Base-by-base conservation (phyloP, 2,113 vertebrate genomes). In the Taurulus bubalis region DNA sequence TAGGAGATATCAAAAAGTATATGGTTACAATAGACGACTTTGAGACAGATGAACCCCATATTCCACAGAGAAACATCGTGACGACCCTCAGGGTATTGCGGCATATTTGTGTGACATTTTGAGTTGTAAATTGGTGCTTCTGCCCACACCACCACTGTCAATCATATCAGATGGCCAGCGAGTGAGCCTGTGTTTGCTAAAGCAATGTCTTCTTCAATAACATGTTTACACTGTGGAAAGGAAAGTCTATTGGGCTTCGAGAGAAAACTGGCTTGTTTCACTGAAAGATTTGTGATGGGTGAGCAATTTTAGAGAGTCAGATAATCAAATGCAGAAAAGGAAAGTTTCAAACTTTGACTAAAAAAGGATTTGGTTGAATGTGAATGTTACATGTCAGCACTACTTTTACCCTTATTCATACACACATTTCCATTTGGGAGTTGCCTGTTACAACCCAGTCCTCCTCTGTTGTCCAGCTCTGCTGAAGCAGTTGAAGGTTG, bases 81-180 rank as follows among this genome's bases (percentile, higher is more conserved):
- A 84, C 36, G 73, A 87, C 80, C 73, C 67, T 45, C 56, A 36
- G 59, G 72, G 51, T 63, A 76, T 55, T 53, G 32, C 16, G 26
- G 77, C 77, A 86, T 86, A 76, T 84, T 86, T 88, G 55, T 76
- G 79, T 88, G 85, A 83, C 83, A 78, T 62, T 65, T 64, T 36
- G 53, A 77, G 83, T 49, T 5, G 5, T 85, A 73, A 81, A 84
- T 77, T 85, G 70, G 51, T 34, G 65, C 79, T 58, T 79, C 20
- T 30, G 66, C 84, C 85, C 83, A 78, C 69, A 86, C 77, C 80
- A 79, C 73, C 6, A 28, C 79, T 85, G 88, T 90, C 85, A 89
- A 66, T 92, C 91, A 90, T 45, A 45, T 26, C 2, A 1, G 59
- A 68, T 70, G 22, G 67, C 55, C 68, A 72, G 42, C 42, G 73